Base-by-base conservation (phyloP, 2,113 vertebrate species). In the Etia nguti region DNA sequence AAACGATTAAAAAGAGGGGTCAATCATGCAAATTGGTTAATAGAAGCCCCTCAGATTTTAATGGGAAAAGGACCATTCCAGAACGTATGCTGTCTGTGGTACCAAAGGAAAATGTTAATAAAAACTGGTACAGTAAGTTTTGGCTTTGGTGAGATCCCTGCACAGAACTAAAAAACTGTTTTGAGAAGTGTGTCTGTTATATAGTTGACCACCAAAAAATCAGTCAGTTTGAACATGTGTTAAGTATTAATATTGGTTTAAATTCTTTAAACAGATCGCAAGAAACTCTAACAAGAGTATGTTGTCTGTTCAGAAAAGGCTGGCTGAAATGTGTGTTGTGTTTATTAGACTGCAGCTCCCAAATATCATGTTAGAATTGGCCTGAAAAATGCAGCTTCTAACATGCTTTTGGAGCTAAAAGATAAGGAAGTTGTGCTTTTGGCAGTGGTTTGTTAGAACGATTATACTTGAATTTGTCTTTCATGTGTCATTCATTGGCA, bases 231-330 rank as follows among this genome's bases (percentile, higher is more conserved):
- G 18, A 54, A 54, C 18, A 50, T 50, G 48, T 50, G 48, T 13
- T 18, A 50, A 50, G 68, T 48, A 2, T 77, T 77, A 77, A 31
- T 2, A 50, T n/a, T 77, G 70, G 70, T 77, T 75, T 75, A 50
- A 56, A 56, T 56, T 56, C 11, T 52, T 52, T 52, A n/a, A 52
- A 50, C 48, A 55, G 6, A 56, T 24, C 10, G 6, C 10, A 56
- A 56, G 10, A 56, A 56, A 12, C 11, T 56, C 13, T 13, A 26
- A 48, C 24, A 26, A 77, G 43, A 1, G 46, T 31, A 50, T 77
- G 15, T 43, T 18, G 3, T 73, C 38, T 46, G 41, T 29, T 3
- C 41, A 48, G 22, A 0, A 10, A 46, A 46, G 0, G 41, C 41
- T 73, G 68, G 68, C 68, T 50, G 48, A 50, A n/a, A 20, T 52